Percentiles rank a stretch among this genome's conserved stretches.
These are phyloP conservation scores for Microcebus murinus DNA, from an alignment of 2,113 vertebrate genomes.

Conservation along the genomic window DNA sequence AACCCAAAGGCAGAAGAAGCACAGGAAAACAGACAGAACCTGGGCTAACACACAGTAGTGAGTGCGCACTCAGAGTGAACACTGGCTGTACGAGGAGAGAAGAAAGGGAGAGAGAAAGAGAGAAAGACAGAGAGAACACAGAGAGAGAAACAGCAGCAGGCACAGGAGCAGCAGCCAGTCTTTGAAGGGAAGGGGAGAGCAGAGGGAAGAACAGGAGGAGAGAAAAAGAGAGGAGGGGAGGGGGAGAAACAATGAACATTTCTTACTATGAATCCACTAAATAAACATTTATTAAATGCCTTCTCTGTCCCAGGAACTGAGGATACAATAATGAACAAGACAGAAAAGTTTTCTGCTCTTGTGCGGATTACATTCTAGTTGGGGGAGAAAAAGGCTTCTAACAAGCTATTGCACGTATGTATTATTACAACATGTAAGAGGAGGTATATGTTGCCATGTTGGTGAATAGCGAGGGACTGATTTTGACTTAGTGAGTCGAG, in stretches of 20 bases:
- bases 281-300: not conserved
- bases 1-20: not conserved
- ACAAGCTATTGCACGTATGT: not conserved
- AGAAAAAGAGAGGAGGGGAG: no score
- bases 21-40: not conserved
- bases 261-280: not conserved
- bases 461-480: not conserved
- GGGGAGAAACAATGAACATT: not conserved
- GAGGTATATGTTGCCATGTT: not conserved
- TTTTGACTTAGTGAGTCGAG: not conserved
- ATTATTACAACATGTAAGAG: no score
- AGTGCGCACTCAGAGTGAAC: no score
- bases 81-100: not conserved
- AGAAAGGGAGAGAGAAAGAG: no score
- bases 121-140: not conserved
- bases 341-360: not conserved
- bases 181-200: not conserved
- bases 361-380: not conserved
- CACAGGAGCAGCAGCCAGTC: not conserved
- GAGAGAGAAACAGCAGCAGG: not conserved
- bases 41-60: not conserved
- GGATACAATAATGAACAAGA: not conserved
- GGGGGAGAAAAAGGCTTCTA: not conserved
- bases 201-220: not conserved
- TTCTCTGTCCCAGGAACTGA: not conserved